phyloP scores from a whole-genome alignment of 2,797 vertebrate species.

The Euphonia xanthogaster region DNA sequence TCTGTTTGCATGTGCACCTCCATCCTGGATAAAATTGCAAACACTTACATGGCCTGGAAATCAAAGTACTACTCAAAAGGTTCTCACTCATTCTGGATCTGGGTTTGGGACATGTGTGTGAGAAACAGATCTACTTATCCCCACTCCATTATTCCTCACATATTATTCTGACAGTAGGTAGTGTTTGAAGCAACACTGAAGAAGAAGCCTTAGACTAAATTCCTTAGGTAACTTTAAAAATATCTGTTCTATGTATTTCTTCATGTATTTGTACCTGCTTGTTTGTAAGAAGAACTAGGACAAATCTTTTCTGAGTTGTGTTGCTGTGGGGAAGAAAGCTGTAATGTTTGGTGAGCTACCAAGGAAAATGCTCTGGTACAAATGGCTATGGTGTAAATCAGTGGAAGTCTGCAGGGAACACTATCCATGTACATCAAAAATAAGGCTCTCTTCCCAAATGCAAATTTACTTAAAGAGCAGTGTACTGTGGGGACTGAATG shows the following conservation, averaged over 20 bases:
- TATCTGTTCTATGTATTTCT: background rate
- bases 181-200: background rate
- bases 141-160: background rate
- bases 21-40: background rate
- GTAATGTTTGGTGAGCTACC: background rate
- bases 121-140: background rate
- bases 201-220: background rate
- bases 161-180: background rate
- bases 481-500: slow-evolving; percentile 35
- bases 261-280: background rate
- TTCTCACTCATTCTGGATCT: background rate
- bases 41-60: background rate
- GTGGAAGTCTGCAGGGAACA: background rate
- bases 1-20: background rate
- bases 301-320: background rate
- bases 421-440: background rate
- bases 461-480: slow-evolving; percentile 25
- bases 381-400: background rate
- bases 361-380: background rate
- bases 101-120: background rate
- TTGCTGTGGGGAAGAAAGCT: background rate
- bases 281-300: background rate
- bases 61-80: background rate
- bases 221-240: background rate
- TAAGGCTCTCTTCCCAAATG: background rate